These are phyloP conservation scores for Hemiprocne comata DNA, from an alignment of 2,113 vertebrate genomes.

Conservation along the genomic window DNA sequence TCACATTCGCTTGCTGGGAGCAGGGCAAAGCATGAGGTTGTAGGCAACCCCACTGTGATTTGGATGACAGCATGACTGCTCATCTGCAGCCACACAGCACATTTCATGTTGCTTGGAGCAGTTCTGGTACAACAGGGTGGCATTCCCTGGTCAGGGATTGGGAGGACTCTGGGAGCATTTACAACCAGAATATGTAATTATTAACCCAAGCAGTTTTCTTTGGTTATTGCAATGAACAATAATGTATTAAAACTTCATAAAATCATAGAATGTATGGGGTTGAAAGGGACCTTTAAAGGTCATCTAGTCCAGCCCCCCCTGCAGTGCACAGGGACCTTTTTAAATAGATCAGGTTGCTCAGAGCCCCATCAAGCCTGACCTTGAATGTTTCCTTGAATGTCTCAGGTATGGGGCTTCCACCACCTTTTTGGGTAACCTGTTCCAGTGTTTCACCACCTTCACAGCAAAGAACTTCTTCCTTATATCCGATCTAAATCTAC, in stretches of 20 bases:
- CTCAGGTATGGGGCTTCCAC: too few relatives aligned
- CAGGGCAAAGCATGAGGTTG: not conserved
- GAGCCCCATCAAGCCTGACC: too few relatives aligned
- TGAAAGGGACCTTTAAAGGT: too few relatives aligned
- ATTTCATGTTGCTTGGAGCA: accelerated
- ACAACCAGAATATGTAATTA: not conserved
- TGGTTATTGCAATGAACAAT: not conserved
- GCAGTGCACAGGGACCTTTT: too few relatives aligned
- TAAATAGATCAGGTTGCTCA: too few relatives aligned
- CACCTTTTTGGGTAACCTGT: too few relatives aligned
- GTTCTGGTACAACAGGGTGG: not conserved
- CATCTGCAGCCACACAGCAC: accelerated
- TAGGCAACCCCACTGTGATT: not conserved
- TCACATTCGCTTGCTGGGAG: not conserved
- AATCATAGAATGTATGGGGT: too few relatives aligned
- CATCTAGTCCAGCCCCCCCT: too few relatives aligned
- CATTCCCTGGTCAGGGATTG: not conserved
- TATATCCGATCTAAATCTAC: too few relatives aligned
- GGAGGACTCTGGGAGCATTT: not conserved
- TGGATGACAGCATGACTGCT: accelerated
- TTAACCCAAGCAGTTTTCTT: not conserved
- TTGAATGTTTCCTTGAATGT: too few relatives aligned
- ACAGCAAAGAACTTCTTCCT: too few relatives aligned
- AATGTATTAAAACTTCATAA: not conserved
- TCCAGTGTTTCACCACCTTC: too few relatives aligned